Evolutionary conservation across 2,888 invertebrate genomes (phyloP).

Genomic region (Gastracanthus pulcherrimus): DNA sequence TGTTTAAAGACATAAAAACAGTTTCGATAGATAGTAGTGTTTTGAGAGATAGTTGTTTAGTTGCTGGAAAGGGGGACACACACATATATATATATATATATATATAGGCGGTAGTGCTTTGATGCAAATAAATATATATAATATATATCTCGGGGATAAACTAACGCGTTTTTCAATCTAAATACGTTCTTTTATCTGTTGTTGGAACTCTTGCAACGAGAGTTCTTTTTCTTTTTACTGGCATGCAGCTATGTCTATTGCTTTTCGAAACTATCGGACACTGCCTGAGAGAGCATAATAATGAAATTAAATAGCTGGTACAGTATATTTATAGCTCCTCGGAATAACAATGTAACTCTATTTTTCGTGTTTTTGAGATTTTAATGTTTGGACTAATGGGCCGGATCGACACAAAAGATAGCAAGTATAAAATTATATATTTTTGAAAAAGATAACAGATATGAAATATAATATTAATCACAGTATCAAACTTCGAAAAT

Average conservation of each 20-base stretch:
- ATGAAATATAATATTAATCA: too few relatives aligned
- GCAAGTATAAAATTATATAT: too few relatives aligned
- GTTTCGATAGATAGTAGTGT: neutral
- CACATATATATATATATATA: neutral
- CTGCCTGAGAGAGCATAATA: neutral
- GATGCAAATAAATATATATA: conserved; percentile 9
- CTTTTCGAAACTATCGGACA: conserved; percentile 47
- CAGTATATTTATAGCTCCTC: too few relatives aligned
- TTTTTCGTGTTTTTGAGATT: too few relatives aligned
- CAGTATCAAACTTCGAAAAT: too few relatives aligned
- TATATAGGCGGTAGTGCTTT: neutral
- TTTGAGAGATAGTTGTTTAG: neutral
- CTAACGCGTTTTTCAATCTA: conserved; percentile 32
- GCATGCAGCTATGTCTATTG: conserved; percentile 51
- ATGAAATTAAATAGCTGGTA: neutral
- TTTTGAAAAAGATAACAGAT: too few relatives aligned
- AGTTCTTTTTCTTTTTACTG: conserved; percentile 10
- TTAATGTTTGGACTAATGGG: too few relatives aligned
- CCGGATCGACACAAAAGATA: too few relatives aligned
- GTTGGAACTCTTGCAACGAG: conserved; percentile 16
- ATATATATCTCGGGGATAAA: neutral
- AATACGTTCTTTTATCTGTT: neutral
- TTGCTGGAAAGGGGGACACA: neutral
- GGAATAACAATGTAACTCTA: too few relatives aligned
- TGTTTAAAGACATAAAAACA: neutral